Evolutionary conservation across 1,140 invertebrate species (phyloP).

Genomic region (Reticulitermes speratus): DNA sequence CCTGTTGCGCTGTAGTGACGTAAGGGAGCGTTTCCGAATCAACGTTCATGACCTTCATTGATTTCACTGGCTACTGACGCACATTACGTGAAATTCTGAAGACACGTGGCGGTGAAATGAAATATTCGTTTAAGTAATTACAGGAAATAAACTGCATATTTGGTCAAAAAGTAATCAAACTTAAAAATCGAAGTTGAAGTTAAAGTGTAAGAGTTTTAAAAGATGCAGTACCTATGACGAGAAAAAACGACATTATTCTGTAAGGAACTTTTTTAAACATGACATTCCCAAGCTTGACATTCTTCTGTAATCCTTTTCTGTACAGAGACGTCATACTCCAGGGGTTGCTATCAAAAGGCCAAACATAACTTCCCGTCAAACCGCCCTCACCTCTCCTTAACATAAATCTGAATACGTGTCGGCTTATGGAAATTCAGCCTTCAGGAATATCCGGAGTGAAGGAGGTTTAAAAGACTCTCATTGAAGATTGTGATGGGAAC

Average conservation of each 20-base stretch:
- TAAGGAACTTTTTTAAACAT: neutral
- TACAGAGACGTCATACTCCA: neutral
- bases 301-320: neutral
- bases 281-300: neutral
- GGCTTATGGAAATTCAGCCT: constrained; percentile 14
- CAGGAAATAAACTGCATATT: too few species aligned
- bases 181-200: too few species aligned
- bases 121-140: too few species aligned
- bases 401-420: constrained; percentile 2
- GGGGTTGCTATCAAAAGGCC: neutral
- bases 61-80: too few species aligned
- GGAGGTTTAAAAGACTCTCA: constrained; percentile 14
- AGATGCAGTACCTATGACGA: neutral
- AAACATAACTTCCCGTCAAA: constrained; percentile 15
- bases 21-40: too few species aligned
- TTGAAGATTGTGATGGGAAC: constrained; percentile 1
- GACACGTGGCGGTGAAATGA: too few species aligned
- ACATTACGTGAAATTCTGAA: too few species aligned
- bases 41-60: too few species aligned
- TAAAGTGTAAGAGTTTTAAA: too few species aligned
- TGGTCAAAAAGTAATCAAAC: too few species aligned
- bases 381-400: neutral
- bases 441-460: neutral
- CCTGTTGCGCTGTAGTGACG: too few species aligned
- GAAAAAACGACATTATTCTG: neutral